Percentiles rank a stretch among this genome's conserved stretches.
These are phyloP conservation scores for Melopsittacus undulatus DNA, from an alignment of 2,797 vertebrate genomes.

Conservation along the genomic window DNA sequence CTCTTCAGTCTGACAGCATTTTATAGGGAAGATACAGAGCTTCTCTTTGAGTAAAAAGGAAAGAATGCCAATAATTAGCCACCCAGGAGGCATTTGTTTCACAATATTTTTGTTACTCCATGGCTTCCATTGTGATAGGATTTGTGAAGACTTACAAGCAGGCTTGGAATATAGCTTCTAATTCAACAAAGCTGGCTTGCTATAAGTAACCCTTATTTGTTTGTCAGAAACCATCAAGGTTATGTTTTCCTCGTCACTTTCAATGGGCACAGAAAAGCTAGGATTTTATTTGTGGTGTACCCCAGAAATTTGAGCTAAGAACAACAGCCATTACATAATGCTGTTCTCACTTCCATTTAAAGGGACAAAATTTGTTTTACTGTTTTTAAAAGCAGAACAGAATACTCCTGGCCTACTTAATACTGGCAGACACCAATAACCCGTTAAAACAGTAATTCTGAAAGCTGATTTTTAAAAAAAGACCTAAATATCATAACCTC, in stretches of 20 bases:
- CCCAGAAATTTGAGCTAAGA: not conserved
- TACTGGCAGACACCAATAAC: not conserved
- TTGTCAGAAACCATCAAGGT: slow-evolving; percentile 49
- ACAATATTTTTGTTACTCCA: slow-evolving; percentile 71
- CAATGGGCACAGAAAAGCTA: not conserved
- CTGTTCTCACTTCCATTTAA: not conserved
- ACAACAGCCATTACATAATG: not conserved
- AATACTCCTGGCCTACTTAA: not conserved
- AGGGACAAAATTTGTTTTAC: not conserved
- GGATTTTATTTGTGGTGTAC: not conserved
- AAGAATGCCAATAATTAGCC: slow-evolving; percentile 76
- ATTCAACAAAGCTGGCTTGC: slow-evolving; percentile 32
- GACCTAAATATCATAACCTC: not conserved
- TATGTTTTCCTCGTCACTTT: not conserved
- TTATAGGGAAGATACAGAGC: slow-evolving; percentile 58
- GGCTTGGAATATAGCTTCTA: slow-evolving; percentile 55
- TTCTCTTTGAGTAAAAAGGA: slow-evolving; percentile 66
- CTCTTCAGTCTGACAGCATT: slow-evolving; percentile 50
- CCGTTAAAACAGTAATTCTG: not conserved
- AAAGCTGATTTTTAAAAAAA: not conserved
- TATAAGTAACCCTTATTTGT: slow-evolving; percentile 38
- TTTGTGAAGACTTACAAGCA: slow-evolving; percentile 65
- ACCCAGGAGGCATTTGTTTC: slow-evolving; percentile 74
- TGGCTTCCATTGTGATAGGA: slow-evolving; percentile 69
- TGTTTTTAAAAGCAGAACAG: not conserved